phyloP scores from a whole-genome alignment of 1,140 invertebrate genomes.

The Euborellia annulipes region DNA sequence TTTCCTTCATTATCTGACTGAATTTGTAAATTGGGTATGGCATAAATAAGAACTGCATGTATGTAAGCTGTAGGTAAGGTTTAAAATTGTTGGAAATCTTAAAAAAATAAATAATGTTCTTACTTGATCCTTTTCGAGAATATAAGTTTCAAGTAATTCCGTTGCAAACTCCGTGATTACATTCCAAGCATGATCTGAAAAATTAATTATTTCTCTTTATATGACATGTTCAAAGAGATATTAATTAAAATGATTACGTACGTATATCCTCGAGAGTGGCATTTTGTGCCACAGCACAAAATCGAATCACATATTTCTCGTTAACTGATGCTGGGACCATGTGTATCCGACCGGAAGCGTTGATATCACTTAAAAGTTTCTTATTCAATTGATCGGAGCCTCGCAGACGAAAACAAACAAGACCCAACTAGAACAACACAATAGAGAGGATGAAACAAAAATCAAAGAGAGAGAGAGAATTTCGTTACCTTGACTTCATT shows the following conservation, averaged over 20 bases:
- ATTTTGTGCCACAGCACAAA: constrained; percentile 87
- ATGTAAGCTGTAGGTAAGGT: no score
- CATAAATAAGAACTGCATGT: no score
- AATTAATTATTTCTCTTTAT: no score
- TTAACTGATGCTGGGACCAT: constrained; percentile 92
- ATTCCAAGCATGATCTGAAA: constrained; percentile 72
- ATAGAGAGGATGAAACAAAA: no score
- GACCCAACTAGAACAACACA: constrained; percentile 63
- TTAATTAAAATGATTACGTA: no score
- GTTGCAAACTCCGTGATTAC: constrained; percentile 71
- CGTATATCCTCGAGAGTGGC: constrained; percentile 76
- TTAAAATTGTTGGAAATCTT: no score
- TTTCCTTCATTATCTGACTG: no score
- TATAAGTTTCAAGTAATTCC: constrained; percentile 55
- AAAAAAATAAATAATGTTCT: no score
- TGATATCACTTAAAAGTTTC: constrained; percentile 83
- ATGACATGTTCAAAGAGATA: not conserved
- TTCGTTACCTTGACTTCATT: constrained; percentile 93
- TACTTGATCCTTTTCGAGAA: constrained; percentile 31
- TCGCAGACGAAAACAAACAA: constrained; percentile 72
- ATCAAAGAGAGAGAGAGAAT: no score
- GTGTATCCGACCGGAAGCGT: constrained; percentile 89
- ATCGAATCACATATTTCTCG: constrained; percentile 83
- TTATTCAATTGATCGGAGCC: constrained; percentile 85
- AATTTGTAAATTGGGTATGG: no score